These are phyloP conservation scores for Prionailurus viverrinus DNA, from an alignment of 2,113 vertebrate species.

Conservation along the genomic window DNA sequence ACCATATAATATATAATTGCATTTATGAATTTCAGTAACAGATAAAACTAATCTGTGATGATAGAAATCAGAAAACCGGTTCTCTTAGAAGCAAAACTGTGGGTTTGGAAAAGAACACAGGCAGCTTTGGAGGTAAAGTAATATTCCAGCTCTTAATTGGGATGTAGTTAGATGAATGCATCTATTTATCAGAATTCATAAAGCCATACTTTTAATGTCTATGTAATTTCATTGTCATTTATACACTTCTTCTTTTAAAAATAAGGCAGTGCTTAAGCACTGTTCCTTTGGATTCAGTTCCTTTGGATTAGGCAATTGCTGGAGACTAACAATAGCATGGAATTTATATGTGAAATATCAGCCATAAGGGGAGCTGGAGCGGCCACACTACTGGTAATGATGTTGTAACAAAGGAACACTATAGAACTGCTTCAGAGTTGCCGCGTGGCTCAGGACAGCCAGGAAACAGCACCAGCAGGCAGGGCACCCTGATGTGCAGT, in stretches of 20 bases:
- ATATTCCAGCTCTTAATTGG: background rate
- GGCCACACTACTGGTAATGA: background rate
- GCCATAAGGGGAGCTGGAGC: background rate
- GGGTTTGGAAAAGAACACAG: background rate
- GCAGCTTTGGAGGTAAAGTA: background rate
- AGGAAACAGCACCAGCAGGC: background rate
- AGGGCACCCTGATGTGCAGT: background rate
- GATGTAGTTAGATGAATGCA: background rate
- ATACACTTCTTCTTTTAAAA: background rate
- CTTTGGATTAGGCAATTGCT: background rate
- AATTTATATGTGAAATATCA: background rate
- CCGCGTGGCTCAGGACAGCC: too few relatives aligned
- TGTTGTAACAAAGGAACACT: background rate
- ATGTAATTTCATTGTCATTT: background rate
- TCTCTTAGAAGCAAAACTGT: background rate
- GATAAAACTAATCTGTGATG: background rate
- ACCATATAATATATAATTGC: background rate
- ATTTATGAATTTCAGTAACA: conserved; percentile 27
- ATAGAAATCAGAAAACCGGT: background rate
- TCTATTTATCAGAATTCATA: background rate
- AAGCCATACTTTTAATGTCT: background rate
- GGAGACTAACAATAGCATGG: background rate
- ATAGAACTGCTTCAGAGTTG: background rate
- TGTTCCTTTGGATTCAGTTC: background rate
- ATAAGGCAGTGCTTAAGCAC: background rate